Conservation (phyloP, 1,140 invertebrate genomes). For the Lepidurus apus region DNA sequence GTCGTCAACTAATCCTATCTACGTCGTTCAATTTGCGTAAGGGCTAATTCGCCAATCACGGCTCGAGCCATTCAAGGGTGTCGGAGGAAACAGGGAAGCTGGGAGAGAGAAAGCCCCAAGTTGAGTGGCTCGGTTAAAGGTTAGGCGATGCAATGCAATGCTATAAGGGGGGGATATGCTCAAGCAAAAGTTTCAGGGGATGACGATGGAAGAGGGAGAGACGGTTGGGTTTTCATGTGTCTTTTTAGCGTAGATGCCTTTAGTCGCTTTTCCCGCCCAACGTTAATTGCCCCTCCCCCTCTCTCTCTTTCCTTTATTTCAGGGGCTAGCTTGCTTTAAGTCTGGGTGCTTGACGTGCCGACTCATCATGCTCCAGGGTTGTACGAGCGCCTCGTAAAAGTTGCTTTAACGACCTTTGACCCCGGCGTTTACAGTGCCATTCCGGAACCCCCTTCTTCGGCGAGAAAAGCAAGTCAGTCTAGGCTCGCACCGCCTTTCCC, state of each 20-base stretch:
- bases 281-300: neutral
- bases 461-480: neutral
- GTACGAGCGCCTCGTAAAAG: conserved; percentile 20
- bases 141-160: neutral
- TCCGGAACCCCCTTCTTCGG: neutral
- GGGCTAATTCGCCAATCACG: conserved; percentile 17
- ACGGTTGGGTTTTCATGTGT: neutral
- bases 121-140: neutral
- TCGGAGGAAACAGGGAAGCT: neutral
- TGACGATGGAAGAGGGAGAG: neutral
- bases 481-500: neutral
- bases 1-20: conserved; percentile 2
- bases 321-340: neutral
- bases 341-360: neutral
- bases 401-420: conserved; percentile 16
- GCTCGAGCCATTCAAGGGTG: neutral
- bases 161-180: neutral
- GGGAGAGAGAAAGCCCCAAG: neutral
- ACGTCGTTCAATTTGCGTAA: conserved; percentile 19
- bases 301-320: neutral
- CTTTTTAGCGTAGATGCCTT: neutral
- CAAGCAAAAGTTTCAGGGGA: neutral
- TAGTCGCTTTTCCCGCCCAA: neutral
- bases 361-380: conserved; percentile 13
- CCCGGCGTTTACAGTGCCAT: conserved; percentile 4